These are phyloP conservation scores for Tilapia sparmanii DNA, from an alignment of 2,113 vertebrate genomes.

Conservation along the genomic window DNA sequence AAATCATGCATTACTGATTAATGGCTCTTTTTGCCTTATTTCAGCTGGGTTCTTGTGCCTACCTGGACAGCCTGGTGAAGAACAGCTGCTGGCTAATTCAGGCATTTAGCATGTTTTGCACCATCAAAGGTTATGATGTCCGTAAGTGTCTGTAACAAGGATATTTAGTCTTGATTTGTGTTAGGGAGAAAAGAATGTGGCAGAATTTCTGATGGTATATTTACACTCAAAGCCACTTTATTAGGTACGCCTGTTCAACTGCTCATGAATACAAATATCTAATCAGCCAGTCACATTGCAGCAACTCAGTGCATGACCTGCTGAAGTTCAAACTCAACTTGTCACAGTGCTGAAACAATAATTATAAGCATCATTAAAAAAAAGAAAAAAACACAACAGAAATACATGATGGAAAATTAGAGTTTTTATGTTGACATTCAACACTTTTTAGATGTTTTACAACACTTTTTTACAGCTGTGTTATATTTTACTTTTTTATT, in stretches of 20 bases:
- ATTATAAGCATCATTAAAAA: not conserved
- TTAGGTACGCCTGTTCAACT: not conserved
- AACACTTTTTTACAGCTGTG: not conserved
- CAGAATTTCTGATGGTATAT: not conserved
- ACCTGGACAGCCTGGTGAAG: slow-evolving; percentile 65
- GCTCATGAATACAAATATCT: not conserved
- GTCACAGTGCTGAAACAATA: not conserved
- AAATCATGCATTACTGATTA: not conserved
- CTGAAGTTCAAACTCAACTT: not conserved
- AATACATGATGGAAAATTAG: not conserved
- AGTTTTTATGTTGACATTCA: not conserved
- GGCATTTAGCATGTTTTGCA: slow-evolving; percentile 73
- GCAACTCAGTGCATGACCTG: not conserved
- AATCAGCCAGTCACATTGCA: not conserved
- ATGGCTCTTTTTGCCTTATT: not conserved
- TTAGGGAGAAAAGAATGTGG: not conserved
- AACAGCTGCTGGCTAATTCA: slow-evolving; percentile 73
- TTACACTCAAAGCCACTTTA: not conserved
- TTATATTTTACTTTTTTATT: not conserved
- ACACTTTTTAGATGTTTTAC: not conserved
- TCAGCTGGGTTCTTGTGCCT: slow-evolving; percentile 69
- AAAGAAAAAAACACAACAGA: not conserved
- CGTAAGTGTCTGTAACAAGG: slow-evolving; percentile 52
- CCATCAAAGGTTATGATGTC: slow-evolving; percentile 68
- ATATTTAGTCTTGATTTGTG: not conserved